Percentiles rank a stretch among this genome's conserved stretches.
phyloP scores from a whole-genome alignment of 2,113 vertebrate species.

The Lasiurus borealis region DNA sequence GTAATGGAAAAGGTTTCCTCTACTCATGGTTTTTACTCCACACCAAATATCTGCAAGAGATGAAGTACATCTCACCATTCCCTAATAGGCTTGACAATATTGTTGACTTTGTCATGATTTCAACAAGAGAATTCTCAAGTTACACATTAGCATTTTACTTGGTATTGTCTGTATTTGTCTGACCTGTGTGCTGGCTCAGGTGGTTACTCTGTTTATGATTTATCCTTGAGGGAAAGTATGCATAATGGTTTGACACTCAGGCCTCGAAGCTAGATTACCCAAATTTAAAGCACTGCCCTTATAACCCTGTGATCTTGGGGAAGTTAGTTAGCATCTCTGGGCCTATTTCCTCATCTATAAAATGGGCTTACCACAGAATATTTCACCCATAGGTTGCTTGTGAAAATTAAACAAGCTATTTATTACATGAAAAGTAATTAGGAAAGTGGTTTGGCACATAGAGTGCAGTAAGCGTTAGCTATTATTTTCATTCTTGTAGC shows the following conservation, averaged over 20 bases:
- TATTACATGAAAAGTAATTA: slow-evolving; percentile 1
- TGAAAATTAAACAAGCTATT: neutral
- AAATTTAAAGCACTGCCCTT: neutral
- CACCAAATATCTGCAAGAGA: neutral
- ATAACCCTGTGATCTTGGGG: neutral
- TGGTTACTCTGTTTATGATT: neutral
- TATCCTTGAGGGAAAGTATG: neutral
- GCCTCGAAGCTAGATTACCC: neutral
- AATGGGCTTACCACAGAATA: neutral
- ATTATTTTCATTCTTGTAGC: neutral
- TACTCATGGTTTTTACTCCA: neutral
- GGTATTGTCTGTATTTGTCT: neutral
- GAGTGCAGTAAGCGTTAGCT: neutral
- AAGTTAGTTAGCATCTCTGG: slow-evolving; percentile 30
- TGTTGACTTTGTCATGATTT: slow-evolving; percentile 1
- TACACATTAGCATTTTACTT: neutral
- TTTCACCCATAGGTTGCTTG: neutral
- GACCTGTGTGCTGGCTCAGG: neutral
- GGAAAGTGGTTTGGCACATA: neutral
- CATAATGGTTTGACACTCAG: neutral
- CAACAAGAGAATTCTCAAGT: slow-evolving; percentile 6
- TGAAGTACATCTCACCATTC: neutral
- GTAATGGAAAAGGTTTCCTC: neutral
- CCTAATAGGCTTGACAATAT: neutral
- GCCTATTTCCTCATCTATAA: slow-evolving; percentile 18